Conservation (phyloP, 2,888 invertebrate species). For the Trypoxylon attenuatum region DNA sequence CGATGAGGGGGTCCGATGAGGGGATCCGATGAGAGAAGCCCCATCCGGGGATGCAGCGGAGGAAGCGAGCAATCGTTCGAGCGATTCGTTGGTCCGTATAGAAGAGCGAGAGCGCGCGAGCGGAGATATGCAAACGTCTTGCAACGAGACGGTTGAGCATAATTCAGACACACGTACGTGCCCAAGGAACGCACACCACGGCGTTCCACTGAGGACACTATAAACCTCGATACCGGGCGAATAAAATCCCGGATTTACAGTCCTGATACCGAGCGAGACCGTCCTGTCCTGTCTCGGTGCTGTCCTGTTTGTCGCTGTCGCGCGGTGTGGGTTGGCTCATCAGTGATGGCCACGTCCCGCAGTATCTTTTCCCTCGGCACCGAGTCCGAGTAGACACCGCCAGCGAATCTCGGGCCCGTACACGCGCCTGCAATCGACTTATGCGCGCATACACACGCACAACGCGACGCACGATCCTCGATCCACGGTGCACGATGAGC, state of each 20-base stretch:
- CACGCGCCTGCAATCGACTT: constrained; percentile 43
- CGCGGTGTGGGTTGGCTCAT: constrained; percentile 72
- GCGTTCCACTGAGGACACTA: constrained; percentile 67
- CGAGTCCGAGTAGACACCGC: constrained; percentile 28
- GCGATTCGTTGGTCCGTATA: no score
- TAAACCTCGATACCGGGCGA: constrained; percentile 73
- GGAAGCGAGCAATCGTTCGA: no score
- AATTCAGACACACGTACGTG: constrained; percentile 67
- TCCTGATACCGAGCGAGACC: constrained; percentile 68
- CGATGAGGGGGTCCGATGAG: no score
- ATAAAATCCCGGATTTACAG: constrained; percentile 74
- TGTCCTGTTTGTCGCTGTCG: constrained; percentile 68
- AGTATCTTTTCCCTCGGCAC: constrained; percentile 61
- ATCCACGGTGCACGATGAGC: no score
- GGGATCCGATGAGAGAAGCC: no score
- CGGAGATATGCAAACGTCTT: constrained; percentile 71
- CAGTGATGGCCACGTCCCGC: constrained; percentile 64
- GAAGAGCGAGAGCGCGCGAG: neutral
- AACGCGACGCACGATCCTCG: constrained; percentile 7
- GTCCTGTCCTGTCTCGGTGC: constrained; percentile 64
- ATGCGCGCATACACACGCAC: constrained; percentile 25
- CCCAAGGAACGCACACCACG: constrained; percentile 49
- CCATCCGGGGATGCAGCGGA: no score
- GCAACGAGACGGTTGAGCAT: constrained; percentile 67
- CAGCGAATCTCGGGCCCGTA: constrained; percentile 38